phyloP scores from a whole-genome alignment of 2,797 vertebrate species.

The Coreius guichenoti region DNA sequence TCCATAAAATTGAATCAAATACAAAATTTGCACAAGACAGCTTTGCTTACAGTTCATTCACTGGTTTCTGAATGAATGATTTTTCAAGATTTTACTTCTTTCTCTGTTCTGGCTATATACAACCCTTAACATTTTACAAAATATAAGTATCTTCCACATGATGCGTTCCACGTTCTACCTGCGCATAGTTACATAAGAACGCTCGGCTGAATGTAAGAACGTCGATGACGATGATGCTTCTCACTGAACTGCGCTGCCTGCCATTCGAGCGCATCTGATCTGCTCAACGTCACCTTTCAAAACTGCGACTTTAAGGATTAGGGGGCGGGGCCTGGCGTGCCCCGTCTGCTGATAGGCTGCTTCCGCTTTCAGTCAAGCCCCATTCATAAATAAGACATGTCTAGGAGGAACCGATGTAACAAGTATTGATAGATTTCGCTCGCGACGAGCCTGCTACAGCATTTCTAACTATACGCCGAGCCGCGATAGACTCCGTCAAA shows the following conservation, averaged over 20 bases:
- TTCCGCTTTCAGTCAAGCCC: slow-evolving; percentile 72
- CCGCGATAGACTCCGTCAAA: slow-evolving; percentile 55
- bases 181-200: slow-evolving; percentile 26
- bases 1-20: neutral
- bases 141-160: neutral
- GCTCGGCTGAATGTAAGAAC: neutral
- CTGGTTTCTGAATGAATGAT: neutral
- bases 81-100: neutral
- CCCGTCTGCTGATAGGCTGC: slow-evolving; percentile 66
- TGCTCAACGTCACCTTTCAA: slow-evolving; percentile 13
- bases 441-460: slow-evolving; percentile 37
- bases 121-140: too few relatives aligned
- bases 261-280: slow-evolving; percentile 5
- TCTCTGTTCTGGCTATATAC: neutral
- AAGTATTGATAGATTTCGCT: slow-evolving; percentile 54
- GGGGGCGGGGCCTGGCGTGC: slow-evolving; percentile 66
- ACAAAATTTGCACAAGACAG: neutral
- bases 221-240: neutral
- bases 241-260: neutral
- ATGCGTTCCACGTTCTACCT: neutral
- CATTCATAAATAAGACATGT: slow-evolving; percentile 87
- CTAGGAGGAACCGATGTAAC: slow-evolving; percentile 63
- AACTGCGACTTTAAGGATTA: slow-evolving; percentile 80
- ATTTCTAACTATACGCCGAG: slow-evolving; percentile 37
- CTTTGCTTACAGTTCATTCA: neutral